Percentiles rank a stretch among this genome's conserved stretches.
Conservation (phyloP, 2,797 vertebrate genomes). For the Sebastiscus albofasciatus region DNA sequence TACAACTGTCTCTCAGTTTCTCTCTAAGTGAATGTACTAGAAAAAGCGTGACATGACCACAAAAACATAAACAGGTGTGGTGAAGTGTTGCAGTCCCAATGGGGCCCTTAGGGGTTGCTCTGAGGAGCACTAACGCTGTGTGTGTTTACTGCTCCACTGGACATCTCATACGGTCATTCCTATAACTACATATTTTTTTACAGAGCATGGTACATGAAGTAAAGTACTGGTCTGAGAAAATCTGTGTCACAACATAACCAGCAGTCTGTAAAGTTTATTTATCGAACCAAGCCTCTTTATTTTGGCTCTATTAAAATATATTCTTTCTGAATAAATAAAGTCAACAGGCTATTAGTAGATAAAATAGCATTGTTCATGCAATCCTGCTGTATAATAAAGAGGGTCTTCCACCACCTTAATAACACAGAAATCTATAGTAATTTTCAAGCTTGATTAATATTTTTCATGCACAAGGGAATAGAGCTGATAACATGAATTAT, state of each 20-base stretch:
- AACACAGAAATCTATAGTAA: slow-evolving; percentile 5
- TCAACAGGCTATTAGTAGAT: not conserved
- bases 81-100: slow-evolving; percentile 8
- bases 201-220: not conserved
- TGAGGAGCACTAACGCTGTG: slow-evolving; percentile 23
- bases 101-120: slow-evolving; percentile 21
- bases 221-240: not conserved
- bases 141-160: slow-evolving; percentile 49
- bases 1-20: not conserved
- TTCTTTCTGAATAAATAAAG: not conserved
- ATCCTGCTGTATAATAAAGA: not conserved
- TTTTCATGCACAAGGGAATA: slow-evolving; percentile 15
- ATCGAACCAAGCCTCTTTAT: not conserved
- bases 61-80: slow-evolving; percentile 34
- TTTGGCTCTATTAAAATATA: not conserved
- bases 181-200: not conserved
- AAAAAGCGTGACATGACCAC: slow-evolving; percentile 25
- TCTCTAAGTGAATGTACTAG: not conserved
- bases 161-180: slow-evolving; percentile 5
- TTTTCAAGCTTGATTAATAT: slow-evolving; percentile 13
- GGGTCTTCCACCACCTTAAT: not conserved
- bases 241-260: not conserved
- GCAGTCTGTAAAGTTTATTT: not conserved
- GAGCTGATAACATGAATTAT: not conserved
- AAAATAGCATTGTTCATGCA: not conserved